phyloP scores from a whole-genome alignment of 2,888 invertebrate genomes.

The Perizoma affinitatum region DNA sequence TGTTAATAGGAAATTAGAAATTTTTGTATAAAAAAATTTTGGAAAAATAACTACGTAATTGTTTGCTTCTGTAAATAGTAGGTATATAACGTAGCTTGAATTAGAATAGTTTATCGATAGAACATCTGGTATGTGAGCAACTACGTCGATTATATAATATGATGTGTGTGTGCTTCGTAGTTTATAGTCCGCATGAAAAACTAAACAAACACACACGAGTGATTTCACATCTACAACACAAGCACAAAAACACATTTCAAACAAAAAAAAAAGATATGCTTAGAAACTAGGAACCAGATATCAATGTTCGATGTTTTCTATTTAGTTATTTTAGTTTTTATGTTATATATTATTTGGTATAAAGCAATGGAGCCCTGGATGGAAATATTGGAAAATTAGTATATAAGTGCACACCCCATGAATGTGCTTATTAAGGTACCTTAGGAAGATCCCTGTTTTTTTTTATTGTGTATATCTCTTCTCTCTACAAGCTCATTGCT shows the following conservation, averaged over 20 bases:
- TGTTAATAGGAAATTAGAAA: conserved; percentile 15
- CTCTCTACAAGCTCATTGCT: conserved; percentile 67
- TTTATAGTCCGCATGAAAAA: conserved; percentile 66
- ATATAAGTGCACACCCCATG: conserved; percentile 81
- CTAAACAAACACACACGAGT: conserved; percentile 60
- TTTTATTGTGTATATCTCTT: conserved; percentile 64
- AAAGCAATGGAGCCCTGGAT: conserved; percentile 77
- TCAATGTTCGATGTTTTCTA: conserved; percentile 65
- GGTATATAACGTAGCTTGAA: conserved; percentile 48
- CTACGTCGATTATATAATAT: conserved; percentile 56
- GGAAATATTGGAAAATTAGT: conserved; percentile 63
- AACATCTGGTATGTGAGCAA: conserved; percentile 82
- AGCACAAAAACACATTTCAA: conserved; percentile 52
- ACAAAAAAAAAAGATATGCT: conserved; percentile 40
- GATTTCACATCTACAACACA: conserved; percentile 55
- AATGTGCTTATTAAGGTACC: conserved; percentile 80
- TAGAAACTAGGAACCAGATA: conserved; percentile 43
- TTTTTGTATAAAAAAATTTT: conserved; percentile 1
- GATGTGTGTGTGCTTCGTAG: conserved; percentile 77
- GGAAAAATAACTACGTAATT: conserved; percentile 35
- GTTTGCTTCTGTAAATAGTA: conserved; percentile 59
- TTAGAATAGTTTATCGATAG: conserved; percentile 45
- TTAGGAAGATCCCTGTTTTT: conserved; percentile 70
- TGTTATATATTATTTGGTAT: conserved; percentile 48
- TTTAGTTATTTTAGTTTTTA: conserved; percentile 50